These are phyloP conservation scores for Halichoeres trimaculatus DNA, from an alignment of 2,113 vertebrate genomes.

Conservation along the genomic window DNA sequence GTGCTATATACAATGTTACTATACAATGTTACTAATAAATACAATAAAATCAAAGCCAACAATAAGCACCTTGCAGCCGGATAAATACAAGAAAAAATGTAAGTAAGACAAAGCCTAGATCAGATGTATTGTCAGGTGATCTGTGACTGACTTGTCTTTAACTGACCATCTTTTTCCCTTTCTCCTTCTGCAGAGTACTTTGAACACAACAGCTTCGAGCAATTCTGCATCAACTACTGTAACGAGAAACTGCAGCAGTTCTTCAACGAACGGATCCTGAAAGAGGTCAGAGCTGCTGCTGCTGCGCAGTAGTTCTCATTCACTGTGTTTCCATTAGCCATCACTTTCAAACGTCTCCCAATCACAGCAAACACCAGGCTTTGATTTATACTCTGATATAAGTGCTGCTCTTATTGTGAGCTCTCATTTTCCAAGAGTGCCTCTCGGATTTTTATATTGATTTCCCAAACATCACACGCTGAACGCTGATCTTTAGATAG, in stretches of 20 bases:
- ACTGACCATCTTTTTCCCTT: too few relatives aligned
- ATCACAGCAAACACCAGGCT: background rate
- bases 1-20: too few relatives aligned
- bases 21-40: too few relatives aligned
- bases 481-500: background rate
- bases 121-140: background rate
- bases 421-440: background rate
- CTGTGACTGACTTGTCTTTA: too few relatives aligned
- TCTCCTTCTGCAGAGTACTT: slow-evolving; percentile 90
- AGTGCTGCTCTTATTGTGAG: background rate
- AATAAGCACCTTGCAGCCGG: too few relatives aligned
- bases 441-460: background rate
- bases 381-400: background rate
- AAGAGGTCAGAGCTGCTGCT: slow-evolving; percentile 87
- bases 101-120: background rate
- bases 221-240: slow-evolving; percentile 99
- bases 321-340: background rate
- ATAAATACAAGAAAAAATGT: too few relatives aligned
- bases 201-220: slow-evolving; percentile 99
- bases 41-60: too few relatives aligned
- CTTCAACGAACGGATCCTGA: slow-evolving; percentile 99
- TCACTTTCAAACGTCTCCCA: background rate
- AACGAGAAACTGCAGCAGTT: slow-evolving; percentile 99
- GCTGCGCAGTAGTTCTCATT: background rate
- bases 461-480: background rate